These are phyloP conservation scores for Danio aesculapii DNA, from an alignment of 2,797 vertebrate species.

Conservation along the genomic window DNA sequence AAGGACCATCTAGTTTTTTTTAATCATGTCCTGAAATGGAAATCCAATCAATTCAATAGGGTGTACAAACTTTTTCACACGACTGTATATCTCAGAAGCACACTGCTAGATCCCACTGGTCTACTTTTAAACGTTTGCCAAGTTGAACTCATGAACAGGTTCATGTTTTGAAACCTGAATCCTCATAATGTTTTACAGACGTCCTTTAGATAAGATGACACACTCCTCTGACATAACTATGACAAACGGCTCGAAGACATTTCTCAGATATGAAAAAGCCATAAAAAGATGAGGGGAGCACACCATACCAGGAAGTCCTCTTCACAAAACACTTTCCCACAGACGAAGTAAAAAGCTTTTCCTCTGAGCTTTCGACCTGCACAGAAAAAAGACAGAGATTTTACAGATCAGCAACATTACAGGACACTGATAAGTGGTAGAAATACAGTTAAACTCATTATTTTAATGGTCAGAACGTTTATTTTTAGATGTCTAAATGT, in stretches of 20 bases:
- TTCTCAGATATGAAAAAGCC: not conserved
- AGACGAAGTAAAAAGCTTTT: constrained; percentile 98
- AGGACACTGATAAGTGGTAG: too few relatives aligned
- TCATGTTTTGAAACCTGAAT: not conserved
- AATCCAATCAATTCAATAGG: too few relatives aligned
- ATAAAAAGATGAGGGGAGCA: constrained; percentile 16
- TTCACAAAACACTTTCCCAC: constrained; percentile 96
- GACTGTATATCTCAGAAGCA: not conserved
- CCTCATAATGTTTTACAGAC: constrained; percentile 10
- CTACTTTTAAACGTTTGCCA: not conserved
- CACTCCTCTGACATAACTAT: not conserved
- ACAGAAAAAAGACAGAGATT: constrained; percentile 44
- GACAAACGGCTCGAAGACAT: not conserved
- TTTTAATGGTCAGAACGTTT: too few relatives aligned
- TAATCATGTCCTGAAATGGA: too few relatives aligned
- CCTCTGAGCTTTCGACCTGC: constrained; percentile 92
- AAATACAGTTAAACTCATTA: not conserved
- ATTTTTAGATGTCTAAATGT: too few relatives aligned
- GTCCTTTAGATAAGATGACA: not conserved
- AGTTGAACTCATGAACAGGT: not conserved
- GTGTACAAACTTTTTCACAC: too few relatives aligned
- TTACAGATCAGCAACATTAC: constrained; percentile 64
- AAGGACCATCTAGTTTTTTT: too few relatives aligned
- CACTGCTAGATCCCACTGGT: not conserved
- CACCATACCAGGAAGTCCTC: constrained; percentile 96